Evolutionary conservation across 2,888 invertebrate species (phyloP).

Genomic region (Macroteleia sp.): DNA sequence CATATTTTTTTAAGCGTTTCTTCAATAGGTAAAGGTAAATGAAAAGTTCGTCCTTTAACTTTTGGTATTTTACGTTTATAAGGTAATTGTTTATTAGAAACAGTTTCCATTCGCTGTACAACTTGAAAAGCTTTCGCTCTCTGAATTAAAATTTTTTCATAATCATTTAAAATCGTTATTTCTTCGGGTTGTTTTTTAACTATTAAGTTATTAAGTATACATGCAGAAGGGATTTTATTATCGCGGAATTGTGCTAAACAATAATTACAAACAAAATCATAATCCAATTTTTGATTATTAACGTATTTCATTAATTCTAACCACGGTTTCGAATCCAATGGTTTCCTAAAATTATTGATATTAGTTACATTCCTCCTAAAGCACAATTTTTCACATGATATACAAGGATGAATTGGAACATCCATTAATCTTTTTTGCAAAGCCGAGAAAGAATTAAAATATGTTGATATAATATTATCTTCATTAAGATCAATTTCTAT

Average conservation of each 20-base stretch:
- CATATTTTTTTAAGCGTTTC: conserved; percentile 75
- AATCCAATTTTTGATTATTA: conserved; percentile 29
- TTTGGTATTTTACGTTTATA: conserved; percentile 3
- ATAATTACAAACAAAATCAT: conserved; percentile 6
- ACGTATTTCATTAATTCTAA: conserved; percentile 7
- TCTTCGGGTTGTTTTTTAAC: conserved; percentile 19
- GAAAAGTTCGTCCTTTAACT: conserved; percentile 3
- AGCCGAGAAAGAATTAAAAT: conserved; percentile 50
- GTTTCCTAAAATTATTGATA: conserved; percentile 46
- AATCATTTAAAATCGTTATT: conserved; percentile 32
- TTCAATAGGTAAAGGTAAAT: conserved; percentile 11
- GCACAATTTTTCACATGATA: conserved; percentile 47
- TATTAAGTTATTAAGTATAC: conserved; percentile 62
- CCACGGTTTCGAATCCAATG: conserved; percentile 27
- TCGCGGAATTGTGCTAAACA: conserved; percentile 9
- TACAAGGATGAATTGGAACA: conserved; percentile 41
- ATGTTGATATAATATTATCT: conserved; percentile 36
- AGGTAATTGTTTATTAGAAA: conserved; percentile 6
- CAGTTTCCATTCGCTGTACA: conserved; percentile 71
- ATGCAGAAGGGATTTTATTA: conserved; percentile 61
- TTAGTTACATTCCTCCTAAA: conserved; percentile 54
- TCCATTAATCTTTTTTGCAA: conserved; percentile 58
- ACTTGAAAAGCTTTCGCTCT: conserved; percentile 42
- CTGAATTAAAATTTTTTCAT: conserved; percentile 39
- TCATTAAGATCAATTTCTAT: conserved; percentile 57